Percentiles rank a stretch among this genome's conserved stretches.
Evolutionary conservation across 2,113 vertebrate genomes (phyloP).

Genomic region (Shinisaurus crocodilurus): DNA sequence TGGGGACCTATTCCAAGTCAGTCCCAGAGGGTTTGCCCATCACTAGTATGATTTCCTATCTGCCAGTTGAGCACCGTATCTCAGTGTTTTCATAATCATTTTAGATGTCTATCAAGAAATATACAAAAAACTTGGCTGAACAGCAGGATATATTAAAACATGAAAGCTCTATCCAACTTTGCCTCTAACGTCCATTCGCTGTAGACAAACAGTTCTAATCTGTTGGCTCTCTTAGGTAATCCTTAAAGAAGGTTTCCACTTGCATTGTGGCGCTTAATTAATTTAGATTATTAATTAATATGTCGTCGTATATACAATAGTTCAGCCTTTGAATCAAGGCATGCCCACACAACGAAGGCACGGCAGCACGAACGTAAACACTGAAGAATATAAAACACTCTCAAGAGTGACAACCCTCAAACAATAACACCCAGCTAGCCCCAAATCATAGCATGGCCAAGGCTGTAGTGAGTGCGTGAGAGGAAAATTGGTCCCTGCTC

Average conservation of each 20-base stretch:
- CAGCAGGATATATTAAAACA: not conserved
- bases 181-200: not conserved
- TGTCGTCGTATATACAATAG: not conserved
- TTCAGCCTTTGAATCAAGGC: not conserved
- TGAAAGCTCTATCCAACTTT: not conserved
- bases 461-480: not conserved
- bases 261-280: slow-evolving; percentile 18
- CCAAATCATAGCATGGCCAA: not conserved
- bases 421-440: not conserved
- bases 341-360: not conserved
- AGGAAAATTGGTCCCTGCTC: not conserved
- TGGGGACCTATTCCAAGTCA: not conserved
- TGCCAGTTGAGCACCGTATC: not conserved
- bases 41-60: not conserved
- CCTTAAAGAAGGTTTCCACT: slow-evolving; percentile 24
- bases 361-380: not conserved
- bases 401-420: not conserved
- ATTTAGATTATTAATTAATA: slow-evolving; percentile 17
- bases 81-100: not conserved
- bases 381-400: not conserved
- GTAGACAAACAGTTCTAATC: slow-evolving; percentile 12
- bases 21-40: not conserved
- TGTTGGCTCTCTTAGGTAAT: not conserved
- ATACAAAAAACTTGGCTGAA: not conserved
- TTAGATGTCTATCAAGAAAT: not conserved